Conservation (phyloP, 2,797 vertebrate species). For the Acanthurus leucopareius region DNA sequence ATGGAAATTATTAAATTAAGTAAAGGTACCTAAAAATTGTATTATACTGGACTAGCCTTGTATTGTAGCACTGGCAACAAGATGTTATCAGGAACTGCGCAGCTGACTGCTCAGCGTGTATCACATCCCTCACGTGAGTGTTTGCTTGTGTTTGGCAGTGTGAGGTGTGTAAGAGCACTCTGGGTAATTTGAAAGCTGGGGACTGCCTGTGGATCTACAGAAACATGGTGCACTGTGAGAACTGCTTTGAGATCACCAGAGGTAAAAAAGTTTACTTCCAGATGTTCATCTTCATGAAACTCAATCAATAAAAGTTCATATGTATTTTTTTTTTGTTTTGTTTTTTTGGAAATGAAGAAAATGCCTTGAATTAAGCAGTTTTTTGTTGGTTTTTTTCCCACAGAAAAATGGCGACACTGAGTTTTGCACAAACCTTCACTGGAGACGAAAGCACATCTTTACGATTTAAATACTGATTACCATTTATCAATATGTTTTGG, state of each 20-base stretch:
- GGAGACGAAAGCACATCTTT: slow-evolving; percentile 4
- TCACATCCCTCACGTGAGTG: slow-evolving; percentile 24
- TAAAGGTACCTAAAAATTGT: background rate
- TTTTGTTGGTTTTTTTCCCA: background rate
- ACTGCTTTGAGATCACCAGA: slow-evolving; percentile 91
- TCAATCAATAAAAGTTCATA: background rate
- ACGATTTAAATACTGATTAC: slow-evolving; percentile 8
- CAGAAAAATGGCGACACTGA: slow-evolving; percentile 86
- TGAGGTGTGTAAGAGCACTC: slow-evolving; percentile 88
- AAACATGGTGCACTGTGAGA: slow-evolving; percentile 91
- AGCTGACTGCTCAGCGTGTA: slow-evolving; percentile 18
- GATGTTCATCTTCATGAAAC: background rate
- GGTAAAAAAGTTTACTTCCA: slow-evolving; percentile 77
- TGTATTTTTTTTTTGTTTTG: background rate
- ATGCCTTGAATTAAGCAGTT: background rate
- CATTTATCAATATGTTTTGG: slow-evolving; percentile 37
- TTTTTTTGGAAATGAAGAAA: background rate
- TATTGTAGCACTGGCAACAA: background rate
- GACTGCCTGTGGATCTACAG: slow-evolving; percentile 97
- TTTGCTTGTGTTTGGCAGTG: slow-evolving; percentile 85
- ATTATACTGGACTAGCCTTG: background rate
- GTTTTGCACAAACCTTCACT: background rate
- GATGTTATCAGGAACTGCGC: slow-evolving; percentile 6
- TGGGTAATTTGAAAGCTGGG: slow-evolving; percentile 93
- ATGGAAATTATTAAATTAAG: background rate